Evolutionary conservation across 2,797 vertebrate genomes (phyloP), one percentile per base, ranked within the genome.

Genomic region (Champsocephalus esox): DNA sequence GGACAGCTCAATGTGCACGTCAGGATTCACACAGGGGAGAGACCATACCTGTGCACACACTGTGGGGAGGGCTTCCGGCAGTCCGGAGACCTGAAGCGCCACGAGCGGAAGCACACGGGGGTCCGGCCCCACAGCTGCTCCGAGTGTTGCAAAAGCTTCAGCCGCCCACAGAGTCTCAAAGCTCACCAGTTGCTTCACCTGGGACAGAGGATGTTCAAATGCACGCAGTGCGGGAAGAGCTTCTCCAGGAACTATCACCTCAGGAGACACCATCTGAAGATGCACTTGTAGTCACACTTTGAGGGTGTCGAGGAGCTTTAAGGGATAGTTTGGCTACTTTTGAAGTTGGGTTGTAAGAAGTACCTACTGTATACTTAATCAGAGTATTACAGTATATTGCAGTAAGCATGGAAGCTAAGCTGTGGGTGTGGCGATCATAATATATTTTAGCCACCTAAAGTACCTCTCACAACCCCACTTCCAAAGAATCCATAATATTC

Each of bases 31-130:
- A 96, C 96, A 0, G 96, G 96, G 2, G 95, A 96, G 90, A 96
- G 94, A 75, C 95, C 96, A 0, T 97, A 96, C 84, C 92, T 96
- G 54, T 96, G 96, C 89, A 95, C 95, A 0, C 94, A 96, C 82
- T 97, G 96, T 46, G 96, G 96, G 0, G 96, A 96, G 82, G 94
- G 95, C 70, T 97, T 97, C 60, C 92, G 96, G 1, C 95, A 97
- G 91, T 96, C 95, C 0, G 96, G 96, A 1, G 96, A 96, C 58
- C 93, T 97, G 68, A 95, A 96, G 71, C 89, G 95, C 0, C 96
- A 97, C 62, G 94, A 96, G 88, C 90, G 95, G 83, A 96, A 96
- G 83, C 96, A 97, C 87, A 96, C 95, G 0, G 95, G 96, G 0
- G 94, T 96, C 55, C 84, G 95, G 61, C 96, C 96, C 0, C 92